Base-by-base conservation (phyloP, 2,113 vertebrate species). In the Colaptes auratus region DNA sequence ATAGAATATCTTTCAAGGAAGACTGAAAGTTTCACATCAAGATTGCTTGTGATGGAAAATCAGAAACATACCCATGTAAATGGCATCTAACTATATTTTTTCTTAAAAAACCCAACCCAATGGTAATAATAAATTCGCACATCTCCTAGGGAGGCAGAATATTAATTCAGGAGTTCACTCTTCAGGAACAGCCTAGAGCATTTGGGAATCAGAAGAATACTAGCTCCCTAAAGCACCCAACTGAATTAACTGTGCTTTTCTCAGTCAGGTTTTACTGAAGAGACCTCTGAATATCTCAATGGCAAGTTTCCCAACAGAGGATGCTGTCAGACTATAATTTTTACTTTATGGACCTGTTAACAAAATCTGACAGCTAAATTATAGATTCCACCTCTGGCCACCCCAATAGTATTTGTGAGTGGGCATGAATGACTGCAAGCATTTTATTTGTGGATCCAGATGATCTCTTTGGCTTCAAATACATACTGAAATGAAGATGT, bases 321-420 rank as follows among this genome's bases (percentile, higher is more conserved):
- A 78, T 72, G 72, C 36, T 81, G 79, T 88, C 91, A 95, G 65
- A n/a, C 73, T 91, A 17, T 91, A 92, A 94, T 95, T 96, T 96
- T 92, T 95, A 63, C 42, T 95, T 95, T 95, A 94, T 35, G 61
- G 55, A 86, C 27, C 24, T 30, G 88, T 95, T 95, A 95, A 90
- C 82, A 86, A 92, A 95, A 90, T 6, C 46, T 92, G 95, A 94
- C 91, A 95, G 56, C 76, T 91, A 96, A 95, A 95, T 97, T 92
- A 83, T 50, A 84, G 58, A 69, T 81, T 97, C 76, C 35, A 86
- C 15, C 50, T 71, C 69, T 91, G 73, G 82, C 91, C 76, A 90
- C 61, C 72, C 63, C 39, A 86, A 24, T 31, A 95, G 30, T 83
- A 35, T 75, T 95, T 96, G n/a, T 81, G 72, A 90, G 27, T 72